These are phyloP conservation scores for Sakesphorus luctuosus DNA, from an alignment of 2,113 vertebrate species.

Conservation along the genomic window DNA sequence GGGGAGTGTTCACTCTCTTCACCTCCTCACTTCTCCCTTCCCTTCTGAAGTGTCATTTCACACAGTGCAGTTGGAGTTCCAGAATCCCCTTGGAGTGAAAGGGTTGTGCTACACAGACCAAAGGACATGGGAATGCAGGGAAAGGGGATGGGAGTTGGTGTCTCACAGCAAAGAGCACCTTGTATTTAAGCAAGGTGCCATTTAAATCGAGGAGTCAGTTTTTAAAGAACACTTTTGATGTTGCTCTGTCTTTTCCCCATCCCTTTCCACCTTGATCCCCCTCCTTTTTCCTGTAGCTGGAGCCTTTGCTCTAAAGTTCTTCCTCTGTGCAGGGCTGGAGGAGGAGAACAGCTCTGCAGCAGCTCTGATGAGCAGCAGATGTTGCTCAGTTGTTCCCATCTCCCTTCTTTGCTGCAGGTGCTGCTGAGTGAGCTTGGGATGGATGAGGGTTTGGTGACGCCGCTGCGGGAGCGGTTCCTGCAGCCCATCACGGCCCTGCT, in stretches of 20 bases:
- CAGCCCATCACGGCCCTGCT: conserved; percentile 82
- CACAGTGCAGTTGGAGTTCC: neutral
- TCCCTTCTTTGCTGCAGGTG: conserved; percentile 60
- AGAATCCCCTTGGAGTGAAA: neutral
- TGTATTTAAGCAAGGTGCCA: neutral
- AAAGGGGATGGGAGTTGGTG: neutral
- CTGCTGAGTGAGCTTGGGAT: conserved; percentile 90
- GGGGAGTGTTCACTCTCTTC: neutral
- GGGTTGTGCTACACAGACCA: neutral
- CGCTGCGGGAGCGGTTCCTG: conserved; percentile 87
- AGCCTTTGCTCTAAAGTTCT: neutral
- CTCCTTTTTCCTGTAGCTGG: neutral
- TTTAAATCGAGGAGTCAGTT: neutral
- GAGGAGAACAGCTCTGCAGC: neutral
- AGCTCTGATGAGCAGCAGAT: neutral
- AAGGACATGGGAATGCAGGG: neutral
- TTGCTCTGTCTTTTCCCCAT: neutral
- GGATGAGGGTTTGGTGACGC: conserved; percentile 84
- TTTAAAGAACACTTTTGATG: neutral
- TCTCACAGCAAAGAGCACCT: neutral
- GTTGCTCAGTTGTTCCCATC: neutral
- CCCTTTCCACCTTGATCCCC: neutral
- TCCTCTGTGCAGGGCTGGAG: neutral
- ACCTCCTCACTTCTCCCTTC: neutral
- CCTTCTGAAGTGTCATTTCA: neutral